Conservation (phyloP, 2,888 invertebrate species). For the Malthinus seriepunctatus region DNA sequence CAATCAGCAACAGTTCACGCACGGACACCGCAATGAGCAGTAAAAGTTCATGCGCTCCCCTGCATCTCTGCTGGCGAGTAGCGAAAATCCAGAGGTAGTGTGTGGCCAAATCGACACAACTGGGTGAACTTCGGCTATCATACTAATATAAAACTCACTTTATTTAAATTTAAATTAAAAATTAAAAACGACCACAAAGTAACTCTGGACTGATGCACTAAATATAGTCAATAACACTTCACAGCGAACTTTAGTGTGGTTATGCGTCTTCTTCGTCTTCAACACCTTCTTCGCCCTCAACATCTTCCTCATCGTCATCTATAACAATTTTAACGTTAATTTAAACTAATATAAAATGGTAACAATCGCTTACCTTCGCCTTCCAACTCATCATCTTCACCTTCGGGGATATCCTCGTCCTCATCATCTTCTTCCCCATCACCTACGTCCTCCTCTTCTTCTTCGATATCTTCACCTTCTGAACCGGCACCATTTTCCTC, state of each 20-base stretch:
- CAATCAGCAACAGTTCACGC: conserved; percentile 30
- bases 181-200: conserved; percentile 45
- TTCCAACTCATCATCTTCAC: conserved; percentile 54
- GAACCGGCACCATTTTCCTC: conserved; percentile 77
- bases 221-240: conserved; percentile 44
- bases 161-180: conserved; percentile 33
- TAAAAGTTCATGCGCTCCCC: conserved; percentile 31
- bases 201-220: conserved; percentile 49
- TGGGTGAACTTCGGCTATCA: conserved; percentile 23
- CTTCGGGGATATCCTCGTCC: conserved; percentile 54
- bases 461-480: conserved; percentile 64
- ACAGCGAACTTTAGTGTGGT: conserved; percentile 46
- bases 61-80: conserved; percentile 23
- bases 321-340: conserved; percentile 29
- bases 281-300: conserved; percentile 52
- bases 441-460: conserved; percentile 60
- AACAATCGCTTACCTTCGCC: conserved; percentile 49
- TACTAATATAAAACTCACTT: conserved; percentile 39
- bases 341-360: not conserved
- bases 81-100: conserved; percentile 30
- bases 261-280: conserved; percentile 56
- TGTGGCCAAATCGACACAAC: conserved; percentile 21
- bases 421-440: conserved; percentile 54
- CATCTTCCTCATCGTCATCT: conserved; percentile 54
- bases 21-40: conserved; percentile 25